phyloP scores from a whole-genome alignment of 2,888 invertebrate species.

The Aphrophora alni region DNA sequence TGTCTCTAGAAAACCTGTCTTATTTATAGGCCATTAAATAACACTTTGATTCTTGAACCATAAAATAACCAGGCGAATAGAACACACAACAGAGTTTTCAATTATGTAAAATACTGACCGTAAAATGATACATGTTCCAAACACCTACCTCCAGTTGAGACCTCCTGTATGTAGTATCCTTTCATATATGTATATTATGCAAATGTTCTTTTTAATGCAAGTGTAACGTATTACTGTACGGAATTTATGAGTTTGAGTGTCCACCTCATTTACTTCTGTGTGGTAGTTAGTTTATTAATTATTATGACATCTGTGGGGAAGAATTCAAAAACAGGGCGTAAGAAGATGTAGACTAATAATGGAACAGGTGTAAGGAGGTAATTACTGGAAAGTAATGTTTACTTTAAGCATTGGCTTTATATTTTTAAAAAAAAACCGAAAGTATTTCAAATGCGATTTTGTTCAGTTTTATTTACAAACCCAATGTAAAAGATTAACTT shows the following conservation, averaged over 20 bases:
- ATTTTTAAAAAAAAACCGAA: no score
- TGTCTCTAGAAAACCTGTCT: background rate
- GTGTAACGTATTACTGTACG: background rate
- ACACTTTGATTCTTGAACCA: slow-evolving; percentile 2
- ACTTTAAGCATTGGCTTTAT: no score
- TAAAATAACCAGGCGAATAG: background rate
- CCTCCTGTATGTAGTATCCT: background rate
- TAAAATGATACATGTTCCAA: background rate
- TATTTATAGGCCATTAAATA: slow-evolving; percentile 6
- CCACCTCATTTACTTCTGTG: background rate
- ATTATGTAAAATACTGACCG: slow-evolving; percentile 5
- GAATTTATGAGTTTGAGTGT: background rate
- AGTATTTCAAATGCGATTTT: no score
- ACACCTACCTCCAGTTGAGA: background rate
- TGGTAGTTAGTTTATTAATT: background rate
- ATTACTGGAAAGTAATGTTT: no score
- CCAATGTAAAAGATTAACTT: no score
- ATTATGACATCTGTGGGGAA: background rate
- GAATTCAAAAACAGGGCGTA: no score
- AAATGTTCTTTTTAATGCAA: background rate
- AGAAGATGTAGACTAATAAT: no score
- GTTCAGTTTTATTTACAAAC: no score
- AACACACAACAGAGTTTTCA: background rate
- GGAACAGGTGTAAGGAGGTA: no score
- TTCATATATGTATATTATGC: background rate